These are phyloP conservation scores for Trachelipus rathkii DNA, from an alignment of 1,140 invertebrate genomes.

Conservation along the genomic window DNA sequence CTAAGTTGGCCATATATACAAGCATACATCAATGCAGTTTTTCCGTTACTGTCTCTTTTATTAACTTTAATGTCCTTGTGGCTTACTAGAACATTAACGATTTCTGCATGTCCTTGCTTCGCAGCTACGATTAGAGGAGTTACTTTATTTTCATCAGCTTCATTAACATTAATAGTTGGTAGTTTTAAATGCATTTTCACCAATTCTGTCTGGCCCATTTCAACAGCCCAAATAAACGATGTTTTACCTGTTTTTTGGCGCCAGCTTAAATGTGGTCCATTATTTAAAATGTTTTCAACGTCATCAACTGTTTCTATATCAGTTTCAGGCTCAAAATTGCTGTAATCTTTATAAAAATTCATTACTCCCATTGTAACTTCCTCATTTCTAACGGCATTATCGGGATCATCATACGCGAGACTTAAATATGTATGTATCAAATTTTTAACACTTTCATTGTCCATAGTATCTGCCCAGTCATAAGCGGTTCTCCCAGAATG, in stretches of 20 bases:
- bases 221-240: conserved; percentile 42
- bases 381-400: conserved; percentile 5
- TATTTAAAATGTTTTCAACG: conserved; percentile 38
- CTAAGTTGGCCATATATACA: conserved; percentile 77
- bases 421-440: conserved; percentile 27
- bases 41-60: conserved; percentile 63
- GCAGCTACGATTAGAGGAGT: conserved; percentile 43
- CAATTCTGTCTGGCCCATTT: conserved; percentile 41
- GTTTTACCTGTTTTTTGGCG: conserved; percentile 43
- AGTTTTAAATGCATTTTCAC: conserved; percentile 42
- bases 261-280: conserved; percentile 44
- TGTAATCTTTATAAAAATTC: conserved; percentile 9
- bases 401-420: conserved; percentile 20
- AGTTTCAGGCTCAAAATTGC: conserved; percentile 29
- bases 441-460: conserved; percentile 34
- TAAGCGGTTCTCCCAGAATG: conserved; percentile 33
- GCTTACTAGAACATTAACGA: conserved; percentile 30
- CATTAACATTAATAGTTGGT: conserved; percentile 41
- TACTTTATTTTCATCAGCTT: conserved; percentile 35
- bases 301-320: conserved; percentile 39
- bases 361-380: background rate
- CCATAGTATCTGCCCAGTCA: conserved; percentile 29
- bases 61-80: conserved; percentile 36
- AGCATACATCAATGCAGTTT: conserved; percentile 89
- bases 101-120: conserved; percentile 33